Conservation (phyloP, 2,113 vertebrate species). For the Tachysurus vachellii region DNA sequence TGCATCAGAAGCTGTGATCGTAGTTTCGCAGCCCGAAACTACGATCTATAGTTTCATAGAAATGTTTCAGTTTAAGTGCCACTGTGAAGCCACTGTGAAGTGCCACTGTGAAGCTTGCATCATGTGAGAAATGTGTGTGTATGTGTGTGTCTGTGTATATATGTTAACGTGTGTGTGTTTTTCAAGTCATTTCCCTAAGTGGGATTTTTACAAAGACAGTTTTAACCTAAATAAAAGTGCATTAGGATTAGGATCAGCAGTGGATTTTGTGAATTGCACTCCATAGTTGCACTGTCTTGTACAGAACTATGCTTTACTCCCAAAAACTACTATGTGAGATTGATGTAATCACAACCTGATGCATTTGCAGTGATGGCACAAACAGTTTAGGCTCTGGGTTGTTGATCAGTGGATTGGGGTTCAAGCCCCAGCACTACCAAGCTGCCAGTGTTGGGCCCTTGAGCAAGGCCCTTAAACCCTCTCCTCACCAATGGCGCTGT, state of each 20-base stretch:
- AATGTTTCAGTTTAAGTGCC: constrained; percentile 3
- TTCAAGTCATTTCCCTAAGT: not conserved
- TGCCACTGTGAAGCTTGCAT: constrained; percentile 3
- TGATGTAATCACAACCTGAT: not conserved
- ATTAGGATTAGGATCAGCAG: not conserved
- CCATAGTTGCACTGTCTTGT: not conserved
- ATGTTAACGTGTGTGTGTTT: not conserved
- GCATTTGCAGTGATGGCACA: no score
- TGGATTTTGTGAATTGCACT: not conserved
- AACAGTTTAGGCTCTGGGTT: no score
- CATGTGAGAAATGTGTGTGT: constrained; percentile 5
- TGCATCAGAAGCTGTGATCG: not conserved
- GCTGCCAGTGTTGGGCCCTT: no score
- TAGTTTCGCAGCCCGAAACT: not conserved
- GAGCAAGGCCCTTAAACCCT: no score
- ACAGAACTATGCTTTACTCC: not conserved
- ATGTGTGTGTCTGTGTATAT: constrained; percentile 22
- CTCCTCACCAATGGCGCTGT: no score
- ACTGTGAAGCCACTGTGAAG: not conserved
- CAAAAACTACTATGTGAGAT: not conserved
- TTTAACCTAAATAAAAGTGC: not conserved
- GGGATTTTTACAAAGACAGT: not conserved
- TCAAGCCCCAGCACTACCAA: no score
- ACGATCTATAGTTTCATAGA: not conserved
- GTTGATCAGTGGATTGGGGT: no score